Evolutionary conservation across 1,140 invertebrate genomes (phyloP), one percentile per base, ranked within the genome.

Genomic region (Zaprionus tsacasi): DNA sequence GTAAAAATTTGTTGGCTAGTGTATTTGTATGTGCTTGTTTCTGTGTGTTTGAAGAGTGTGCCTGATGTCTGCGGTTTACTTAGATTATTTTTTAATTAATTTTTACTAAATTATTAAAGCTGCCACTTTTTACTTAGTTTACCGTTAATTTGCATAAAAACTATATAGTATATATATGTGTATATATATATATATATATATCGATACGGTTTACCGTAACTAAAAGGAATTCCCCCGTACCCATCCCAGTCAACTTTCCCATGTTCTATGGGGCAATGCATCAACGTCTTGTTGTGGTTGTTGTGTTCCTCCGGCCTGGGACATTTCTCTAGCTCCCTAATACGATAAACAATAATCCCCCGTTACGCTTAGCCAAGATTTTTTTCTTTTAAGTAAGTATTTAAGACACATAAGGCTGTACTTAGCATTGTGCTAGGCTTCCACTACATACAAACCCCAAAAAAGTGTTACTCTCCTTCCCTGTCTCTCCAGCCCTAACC

Each of bases 341-440:
- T 63, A 61, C 56, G 61, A 61, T 76, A 91, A 89, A 89, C 86
- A 90, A 88, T 8, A 45, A 88, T 89, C 83, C 78, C 86, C 78
- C 40, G 6, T 86, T 81, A 75, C 76, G 79, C 76, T 87, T 91
- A 91, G 82, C 88, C 87, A 88, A 50, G 17, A 25, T 21, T 50
- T 45, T 35, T 35, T 33, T 33, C 7, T 33, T 33, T 33, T 48
- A 78, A 85, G 83, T 82, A 60, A 69, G 70, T 74, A 83, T 90
- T 91, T 91, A 91, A 91, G 90, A 91, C 90, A 91, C 90, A 90
- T 90, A 81, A 91, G 90, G 90, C 90, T 91, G 80, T 76, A 90
- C 88, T 83, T 91, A 85, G 90, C 90, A 79, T 87, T 89, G 82
- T 81, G 80, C 81, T 78, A 68, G 45, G 3, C 17, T 50, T 88